phyloP scores from a whole-genome alignment of 2,113 vertebrate genomes.

The Microcebus tavaratra region DNA sequence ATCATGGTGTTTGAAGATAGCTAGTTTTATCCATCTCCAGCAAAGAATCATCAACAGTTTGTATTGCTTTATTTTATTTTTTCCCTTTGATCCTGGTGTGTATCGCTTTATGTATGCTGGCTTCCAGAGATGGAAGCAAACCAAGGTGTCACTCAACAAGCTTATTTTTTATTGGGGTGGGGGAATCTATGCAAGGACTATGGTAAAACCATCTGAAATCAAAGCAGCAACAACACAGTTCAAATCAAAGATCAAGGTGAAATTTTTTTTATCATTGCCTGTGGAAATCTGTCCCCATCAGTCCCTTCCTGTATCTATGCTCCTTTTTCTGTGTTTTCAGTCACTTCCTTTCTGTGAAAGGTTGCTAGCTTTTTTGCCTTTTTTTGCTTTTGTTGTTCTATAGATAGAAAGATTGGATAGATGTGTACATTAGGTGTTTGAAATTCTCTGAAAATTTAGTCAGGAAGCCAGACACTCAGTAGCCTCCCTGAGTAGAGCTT shows the following conservation, averaged over 20 bases:
- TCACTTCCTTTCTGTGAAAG: slow-evolving; percentile 82
- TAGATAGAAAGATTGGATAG: slow-evolving; percentile 62
- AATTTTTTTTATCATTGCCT: neutral
- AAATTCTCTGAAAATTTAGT: slow-evolving; percentile 52
- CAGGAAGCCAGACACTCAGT: neutral
- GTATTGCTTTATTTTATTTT: slow-evolving; percentile 12
- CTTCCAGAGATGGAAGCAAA: slow-evolving; percentile 46
- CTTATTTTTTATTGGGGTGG: slow-evolving; percentile 37
- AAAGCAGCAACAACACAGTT: slow-evolving; percentile 58
- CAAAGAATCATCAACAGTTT: slow-evolving; percentile 38
- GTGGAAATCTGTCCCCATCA: slow-evolving; percentile 7
- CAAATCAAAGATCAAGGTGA: slow-evolving; percentile 67
- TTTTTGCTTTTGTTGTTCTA: slow-evolving; percentile 51
- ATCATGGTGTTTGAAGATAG: slow-evolving; percentile 67
- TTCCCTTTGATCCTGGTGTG: neutral
- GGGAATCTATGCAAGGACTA: slow-evolving; percentile 27
- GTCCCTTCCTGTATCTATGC: neutral
- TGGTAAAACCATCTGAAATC: slow-evolving; percentile 32
- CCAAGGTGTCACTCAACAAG: slow-evolving; percentile 20
- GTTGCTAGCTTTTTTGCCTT: slow-evolving; percentile 67
- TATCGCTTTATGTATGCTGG: slow-evolving; percentile 30
- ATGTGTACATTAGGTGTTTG: slow-evolving; percentile 45
- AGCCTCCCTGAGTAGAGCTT: neutral
- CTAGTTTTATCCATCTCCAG: slow-evolving; percentile 20
- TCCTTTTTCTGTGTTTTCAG: slow-evolving; percentile 43